Base-by-base conservation (phyloP, 2,888 invertebrate species). In the Conus canariensis region DNA sequence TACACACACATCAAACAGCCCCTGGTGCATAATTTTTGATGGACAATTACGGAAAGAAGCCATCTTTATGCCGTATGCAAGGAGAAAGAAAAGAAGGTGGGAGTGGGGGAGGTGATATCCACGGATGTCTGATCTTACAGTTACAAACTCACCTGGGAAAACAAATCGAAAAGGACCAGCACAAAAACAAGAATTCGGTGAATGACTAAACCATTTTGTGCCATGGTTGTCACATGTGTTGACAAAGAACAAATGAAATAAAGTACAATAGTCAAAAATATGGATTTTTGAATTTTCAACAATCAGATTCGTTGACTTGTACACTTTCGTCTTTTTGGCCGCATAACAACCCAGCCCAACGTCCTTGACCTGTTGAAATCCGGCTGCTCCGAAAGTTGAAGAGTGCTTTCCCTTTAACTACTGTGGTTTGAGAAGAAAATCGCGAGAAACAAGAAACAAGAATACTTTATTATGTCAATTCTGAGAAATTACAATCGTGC, bases 341-440 rank as follows among this genome's bases (percentile, higher is more conserved):
- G 19, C 25, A 25, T n/a, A 58, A 83, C 82, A 83, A 58, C 58
- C 56, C 82, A 58, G 56, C 58, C 82, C 16, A 58, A 83, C 58
- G 82, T 83, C 82, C 82, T 83, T 83, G 82, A 83, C 82, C 56
- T 83, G 19, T 45, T 45, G 45, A 45, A 45, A 45, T 45, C 45
- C 45, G 19, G 7, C 7, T 56, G 7, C 56, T 2, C 56, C 10
- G 25, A 58, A 22, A 19, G 56, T 19, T 22, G 7, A 22, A 83
- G 82, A 58, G 82, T 83, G 82, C 56, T 83, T 56, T 58, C 82
- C 82, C 82, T 83, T 83, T 56, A 22, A 80, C 74, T 74, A 80
- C 30, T 30, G 10, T 80, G n/a, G 6, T n/a, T n/a, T 74, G 8
- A 45, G 45, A 45, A 45, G 45, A 45, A 45, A 45, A 45, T 45